These are phyloP conservation scores for Orchestia grillus DNA, from an alignment of 1,140 invertebrate species.

Conservation along the genomic window DNA sequence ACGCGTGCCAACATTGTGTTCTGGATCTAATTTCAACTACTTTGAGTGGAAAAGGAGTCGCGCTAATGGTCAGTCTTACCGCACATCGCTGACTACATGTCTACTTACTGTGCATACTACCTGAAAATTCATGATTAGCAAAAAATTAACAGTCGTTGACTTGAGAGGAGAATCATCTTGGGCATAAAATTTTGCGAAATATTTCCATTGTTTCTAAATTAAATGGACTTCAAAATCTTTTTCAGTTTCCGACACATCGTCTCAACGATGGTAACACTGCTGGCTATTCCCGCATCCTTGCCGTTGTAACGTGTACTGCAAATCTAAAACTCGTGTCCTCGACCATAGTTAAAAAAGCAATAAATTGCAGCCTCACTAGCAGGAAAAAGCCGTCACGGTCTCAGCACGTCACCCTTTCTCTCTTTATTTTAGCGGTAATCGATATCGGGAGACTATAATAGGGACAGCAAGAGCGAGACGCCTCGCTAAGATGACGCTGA, in stretches of 20 bases:
- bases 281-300: neutral
- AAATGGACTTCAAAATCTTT: neutral
- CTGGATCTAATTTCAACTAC: too few relatives aligned
- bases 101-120: too few relatives aligned
- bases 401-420: neutral
- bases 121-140: too few relatives aligned
- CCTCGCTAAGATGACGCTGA: neutral
- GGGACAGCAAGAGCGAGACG: neutral
- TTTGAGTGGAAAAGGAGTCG: too few relatives aligned
- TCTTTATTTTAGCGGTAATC: conserved; percentile 10
- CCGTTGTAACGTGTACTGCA: neutral
- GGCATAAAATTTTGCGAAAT: neutral
- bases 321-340: neutral
- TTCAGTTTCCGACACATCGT: neutral
- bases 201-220: neutral
- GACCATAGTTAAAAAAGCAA: neutral
- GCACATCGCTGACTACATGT: too few relatives aligned
- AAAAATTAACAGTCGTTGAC: too few relatives aligned
- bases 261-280: neutral
- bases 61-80: too few relatives aligned
- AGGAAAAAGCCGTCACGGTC: neutral
- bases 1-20: too few relatives aligned
- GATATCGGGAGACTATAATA: neutral
- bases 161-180: too few relatives aligned
- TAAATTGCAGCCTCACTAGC: neutral